Evolutionary conservation across 2,113 vertebrate species (phyloP).

Genomic region (Peromyscus leucopus): DNA sequence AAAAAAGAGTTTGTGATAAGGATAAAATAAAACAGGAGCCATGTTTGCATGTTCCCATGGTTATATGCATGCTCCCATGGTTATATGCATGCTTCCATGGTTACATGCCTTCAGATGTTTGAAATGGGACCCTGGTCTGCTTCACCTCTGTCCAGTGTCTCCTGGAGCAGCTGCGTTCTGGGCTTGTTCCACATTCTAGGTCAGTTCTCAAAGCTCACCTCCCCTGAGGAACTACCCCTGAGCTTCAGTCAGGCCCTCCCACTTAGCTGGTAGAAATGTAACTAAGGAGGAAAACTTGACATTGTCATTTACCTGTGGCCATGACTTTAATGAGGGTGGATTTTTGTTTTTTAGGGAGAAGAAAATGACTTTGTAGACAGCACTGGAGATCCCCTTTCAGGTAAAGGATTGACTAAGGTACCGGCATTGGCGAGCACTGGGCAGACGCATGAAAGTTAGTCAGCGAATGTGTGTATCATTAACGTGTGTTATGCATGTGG

Average conservation of each 20-base stretch:
- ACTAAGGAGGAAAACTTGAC: neutral
- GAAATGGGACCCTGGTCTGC: neutral
- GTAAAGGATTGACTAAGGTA: conserved; percentile 76
- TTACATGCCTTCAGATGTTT: neutral
- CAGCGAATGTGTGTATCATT: neutral
- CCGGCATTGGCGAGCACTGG: neutral
- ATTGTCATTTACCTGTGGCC: neutral
- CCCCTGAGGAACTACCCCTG: neutral
- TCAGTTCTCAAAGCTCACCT: fast-evolving
- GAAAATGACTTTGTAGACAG: conserved; percentile 85
- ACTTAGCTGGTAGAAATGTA: neutral
- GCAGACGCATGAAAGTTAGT: neutral
- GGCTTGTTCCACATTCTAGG: neutral
- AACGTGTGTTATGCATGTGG: neutral
- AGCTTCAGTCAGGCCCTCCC: neutral
- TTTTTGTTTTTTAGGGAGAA: conserved; percentile 87
- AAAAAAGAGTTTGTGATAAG: neutral
- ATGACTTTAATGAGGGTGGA: conserved; percentile 68
- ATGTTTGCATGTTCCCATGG: neutral
- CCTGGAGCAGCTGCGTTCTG: neutral
- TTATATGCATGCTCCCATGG: neutral
- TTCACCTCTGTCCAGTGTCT: neutral
- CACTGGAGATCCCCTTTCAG: conserved; percentile 84
- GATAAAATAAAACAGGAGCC: neutral
- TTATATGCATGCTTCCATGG: fast-evolving